phyloP scores from a whole-genome alignment of 2,888 invertebrate species.

The Mythimna loreyi region DNA sequence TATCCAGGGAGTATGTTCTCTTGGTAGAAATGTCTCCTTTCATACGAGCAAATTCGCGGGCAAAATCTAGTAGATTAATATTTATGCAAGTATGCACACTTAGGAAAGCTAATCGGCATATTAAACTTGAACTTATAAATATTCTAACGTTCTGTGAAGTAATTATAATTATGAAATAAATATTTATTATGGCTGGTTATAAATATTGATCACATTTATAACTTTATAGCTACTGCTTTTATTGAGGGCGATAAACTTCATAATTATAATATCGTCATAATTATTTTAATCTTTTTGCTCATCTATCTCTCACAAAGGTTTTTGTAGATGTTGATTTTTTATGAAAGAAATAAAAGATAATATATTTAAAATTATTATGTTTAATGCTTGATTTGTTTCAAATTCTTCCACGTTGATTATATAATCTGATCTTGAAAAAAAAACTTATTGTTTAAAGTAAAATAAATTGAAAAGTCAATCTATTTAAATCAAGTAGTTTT shows the following conservation, averaged over 20 bases:
- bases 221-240: slow-evolving; percentile 9
- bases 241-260: not conserved
- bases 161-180: slow-evolving; percentile 11
- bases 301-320: no score
- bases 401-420: not conserved
- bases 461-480: not conserved
- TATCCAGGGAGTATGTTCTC: no score
- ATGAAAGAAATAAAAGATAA: no score
- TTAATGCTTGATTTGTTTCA: not conserved
- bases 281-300: not conserved
- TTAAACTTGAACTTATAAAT: slow-evolving; percentile 37
- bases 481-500: no score
- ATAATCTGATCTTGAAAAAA: not conserved
- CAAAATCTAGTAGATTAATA: not conserved
- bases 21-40: no score
- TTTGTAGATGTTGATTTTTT: no score
- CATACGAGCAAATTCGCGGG: no score
- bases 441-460: not conserved
- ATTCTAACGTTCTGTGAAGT: slow-evolving; percentile 13
- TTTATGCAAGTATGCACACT: not conserved
- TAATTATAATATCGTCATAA: not conserved
- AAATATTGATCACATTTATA: slow-evolving; percentile 19
- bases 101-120: slow-evolving; percentile 11
- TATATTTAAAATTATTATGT: no score
- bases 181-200: slow-evolving; percentile 17